Evolutionary conservation across 2,113 vertebrate genomes (phyloP).

Genomic region (Thamnophis sirtalis): DNA sequence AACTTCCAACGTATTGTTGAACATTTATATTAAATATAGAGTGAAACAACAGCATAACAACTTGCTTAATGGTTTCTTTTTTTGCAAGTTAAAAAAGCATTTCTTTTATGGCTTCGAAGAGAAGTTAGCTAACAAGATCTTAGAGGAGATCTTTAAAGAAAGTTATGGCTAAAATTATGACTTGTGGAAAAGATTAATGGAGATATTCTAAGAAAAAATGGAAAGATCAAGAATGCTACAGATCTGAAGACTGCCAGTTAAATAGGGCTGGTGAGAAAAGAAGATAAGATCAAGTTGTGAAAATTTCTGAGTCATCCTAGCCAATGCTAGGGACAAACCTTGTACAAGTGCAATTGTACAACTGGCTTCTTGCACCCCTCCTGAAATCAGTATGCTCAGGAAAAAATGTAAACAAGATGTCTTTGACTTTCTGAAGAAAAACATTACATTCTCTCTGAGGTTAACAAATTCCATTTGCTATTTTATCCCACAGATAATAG

Average conservation of each 20-base stretch:
- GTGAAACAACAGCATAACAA: not conserved
- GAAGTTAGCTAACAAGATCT: not conserved
- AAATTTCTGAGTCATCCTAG: not conserved
- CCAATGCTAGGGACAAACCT: too few species aligned
- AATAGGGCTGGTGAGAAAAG: not conserved
- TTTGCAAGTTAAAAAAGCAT: not conserved
- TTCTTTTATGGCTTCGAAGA: not conserved
- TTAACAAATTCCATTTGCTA: not conserved
- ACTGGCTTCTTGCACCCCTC: not conserved
- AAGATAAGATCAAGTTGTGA: not conserved
- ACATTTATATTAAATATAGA: not conserved
- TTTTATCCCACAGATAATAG: not conserved
- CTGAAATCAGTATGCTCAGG: not conserved
- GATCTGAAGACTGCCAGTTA: not conserved
- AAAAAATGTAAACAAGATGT: not conserved
- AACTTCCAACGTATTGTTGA: not conserved
- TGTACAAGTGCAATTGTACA: too few species aligned
- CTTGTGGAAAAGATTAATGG: not conserved
- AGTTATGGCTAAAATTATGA: not conserved
- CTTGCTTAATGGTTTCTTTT: not conserved
- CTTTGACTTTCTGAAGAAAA: not conserved
- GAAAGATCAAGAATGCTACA: not conserved
- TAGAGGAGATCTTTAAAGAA: not conserved
- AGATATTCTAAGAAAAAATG: not conserved
- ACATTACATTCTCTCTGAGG: not conserved